phyloP scores from a whole-genome alignment of 2,113 vertebrate species.

The Rhinoderma darwinii region DNA sequence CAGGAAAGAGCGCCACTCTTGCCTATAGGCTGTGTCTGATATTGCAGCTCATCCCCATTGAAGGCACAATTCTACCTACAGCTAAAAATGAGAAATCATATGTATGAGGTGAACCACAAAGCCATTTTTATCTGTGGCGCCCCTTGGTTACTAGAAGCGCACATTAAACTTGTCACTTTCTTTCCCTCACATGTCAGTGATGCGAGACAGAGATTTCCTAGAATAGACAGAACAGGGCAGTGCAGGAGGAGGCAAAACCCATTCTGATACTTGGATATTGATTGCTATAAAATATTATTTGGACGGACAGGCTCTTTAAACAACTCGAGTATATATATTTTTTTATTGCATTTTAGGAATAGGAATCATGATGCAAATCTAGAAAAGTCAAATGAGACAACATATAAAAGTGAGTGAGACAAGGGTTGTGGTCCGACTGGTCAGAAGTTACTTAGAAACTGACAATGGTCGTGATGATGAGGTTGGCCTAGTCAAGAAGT shows the following conservation, averaged over 20 bases:
- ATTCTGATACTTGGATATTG: neutral
- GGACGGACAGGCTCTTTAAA: neutral
- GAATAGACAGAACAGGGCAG: neutral
- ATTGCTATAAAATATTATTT: neutral
- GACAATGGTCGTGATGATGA: too few relatives aligned
- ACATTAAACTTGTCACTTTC: conserved; percentile 5
- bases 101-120: neutral
- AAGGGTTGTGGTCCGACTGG: too few relatives aligned
- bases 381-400: too few relatives aligned
- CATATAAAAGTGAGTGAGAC: too few relatives aligned
- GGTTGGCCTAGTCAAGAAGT: too few relatives aligned
- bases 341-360: too few relatives aligned
- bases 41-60: too few relatives aligned
- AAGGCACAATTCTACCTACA: neutral
- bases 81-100: neutral
- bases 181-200: neutral
- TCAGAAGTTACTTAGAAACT: too few relatives aligned
- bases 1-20: too few relatives aligned
- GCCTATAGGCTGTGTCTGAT: too few relatives aligned
- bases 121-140: neutral
- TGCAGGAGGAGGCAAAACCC: neutral
- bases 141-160: neutral
- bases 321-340: too few relatives aligned
- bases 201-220: neutral
- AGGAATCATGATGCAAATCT: too few relatives aligned